A percentile compares a stretch with the other conserved stretches of the same genome.
Evolutionary conservation across 1,140 invertebrate genomes (phyloP).

Genomic region (Samia ricini): DNA sequence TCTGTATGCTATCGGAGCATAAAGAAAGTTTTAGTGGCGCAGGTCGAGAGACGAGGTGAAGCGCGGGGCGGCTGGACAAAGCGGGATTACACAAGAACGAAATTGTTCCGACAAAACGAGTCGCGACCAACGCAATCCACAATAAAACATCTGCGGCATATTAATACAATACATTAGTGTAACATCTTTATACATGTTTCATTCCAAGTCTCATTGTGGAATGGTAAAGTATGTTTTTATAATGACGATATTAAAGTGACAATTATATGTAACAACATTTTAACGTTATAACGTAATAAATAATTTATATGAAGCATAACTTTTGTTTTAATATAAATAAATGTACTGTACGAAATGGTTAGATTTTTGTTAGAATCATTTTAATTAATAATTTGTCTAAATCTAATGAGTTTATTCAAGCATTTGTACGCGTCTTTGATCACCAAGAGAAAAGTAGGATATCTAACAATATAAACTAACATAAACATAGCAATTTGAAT

Average conservation of each 20-base stretch:
- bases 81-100: conserved; percentile 17
- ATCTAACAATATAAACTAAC: no score
- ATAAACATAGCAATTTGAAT: no score
- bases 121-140: not conserved
- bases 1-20: conserved; percentile 15
- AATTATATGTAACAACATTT: no score
- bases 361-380: no score
- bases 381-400: no score
- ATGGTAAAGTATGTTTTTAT: not conserved
- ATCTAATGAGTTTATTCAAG: no score
- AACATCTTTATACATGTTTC: not conserved
- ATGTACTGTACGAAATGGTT: no score
- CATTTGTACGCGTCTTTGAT: no score
- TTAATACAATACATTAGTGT: conserved; percentile 12
- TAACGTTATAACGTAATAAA: no score
- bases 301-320: not conserved
- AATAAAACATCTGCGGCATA: conserved; percentile 14
- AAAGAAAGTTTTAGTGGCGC: conserved; percentile 41
- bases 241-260: not conserved
- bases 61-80: not conserved
- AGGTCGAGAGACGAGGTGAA: conserved; percentile 26
- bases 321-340: no score
- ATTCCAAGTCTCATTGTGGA: not conserved
- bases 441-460: no score
- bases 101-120: conserved; percentile 11